Evolutionary conservation across 1,140 invertebrate genomes (phyloP), one percentile per base, ranked within the genome.

Genomic region (Carcinoscorpius rotundicauda): DNA sequence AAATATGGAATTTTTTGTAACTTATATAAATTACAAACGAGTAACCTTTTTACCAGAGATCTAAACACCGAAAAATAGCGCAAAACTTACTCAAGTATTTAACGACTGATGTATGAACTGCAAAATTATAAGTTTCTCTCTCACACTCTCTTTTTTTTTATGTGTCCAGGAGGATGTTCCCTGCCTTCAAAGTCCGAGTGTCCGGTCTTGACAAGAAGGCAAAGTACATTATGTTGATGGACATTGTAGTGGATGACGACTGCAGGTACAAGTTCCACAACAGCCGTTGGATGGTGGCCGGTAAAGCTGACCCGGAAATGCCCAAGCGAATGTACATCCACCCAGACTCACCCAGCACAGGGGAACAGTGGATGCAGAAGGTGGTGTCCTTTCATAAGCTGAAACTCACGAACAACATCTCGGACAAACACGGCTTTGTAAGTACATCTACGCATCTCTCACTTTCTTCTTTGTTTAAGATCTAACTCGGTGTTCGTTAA

Each of bases 341-440:
- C 81, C 95, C 95, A 29, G 96, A 98, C 78, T 96, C 92, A 49
- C 96, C 96, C 3, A 92, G 88, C 65, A 97, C 94, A 29, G 96
- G 96, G 10, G 95, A 98, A 78, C 94, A 98, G 77, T 98, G 96
- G 96, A 98, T 98, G 95, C 94, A 98, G 82, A 98, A 98, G 82
- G 90, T 97, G 63, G 93, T 98, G 70, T 97, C 93, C 75, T 98
- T 98, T 83, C 96, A 98, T 82, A 98, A 98, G 78, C 85, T 98
- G 74, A 98, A 98, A 81, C 83, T 98, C 73, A 98, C 94, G 74
- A 98, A 98, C 83, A 98, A 98, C 83, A 98, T 98, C 80, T 96
- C 93, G 79, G 96, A 98, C 83, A 98, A 98, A 84, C 94, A 98
- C 84, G 96, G 95, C 84, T 98, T 97, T 87, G 95, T 98, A 90